Conservation (phyloP, 2,797 vertebrate genomes). For the Chelon labrosus region DNA sequence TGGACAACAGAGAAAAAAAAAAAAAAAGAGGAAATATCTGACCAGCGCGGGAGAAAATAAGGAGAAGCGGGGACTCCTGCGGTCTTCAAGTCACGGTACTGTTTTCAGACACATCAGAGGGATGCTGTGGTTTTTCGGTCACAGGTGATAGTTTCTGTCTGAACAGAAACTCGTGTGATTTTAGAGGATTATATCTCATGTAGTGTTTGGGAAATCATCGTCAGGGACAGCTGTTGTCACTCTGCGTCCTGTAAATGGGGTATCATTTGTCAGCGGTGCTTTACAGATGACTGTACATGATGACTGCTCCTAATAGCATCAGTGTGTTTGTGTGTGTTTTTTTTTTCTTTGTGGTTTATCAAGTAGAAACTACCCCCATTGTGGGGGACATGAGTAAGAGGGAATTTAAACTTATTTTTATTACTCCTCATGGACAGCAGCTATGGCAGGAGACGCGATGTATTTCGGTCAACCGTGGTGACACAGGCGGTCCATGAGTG, state of each 20-base stretch:
- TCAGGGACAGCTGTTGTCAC: conserved; percentile 8
- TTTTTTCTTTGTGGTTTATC: background rate
- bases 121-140: conserved; percentile 20
- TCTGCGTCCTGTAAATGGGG: background rate
- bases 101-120: conserved; percentile 19
- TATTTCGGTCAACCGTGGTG: too few relatives aligned
- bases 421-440: too few relatives aligned
- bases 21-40: conserved; percentile 45
- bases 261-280: conserved; percentile 3
- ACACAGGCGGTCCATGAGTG: too few relatives aligned
- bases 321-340: background rate
- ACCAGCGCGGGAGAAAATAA: background rate
- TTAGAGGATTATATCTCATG: conserved; percentile 4
- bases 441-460: too few relatives aligned
- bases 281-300: conserved; percentile 9
- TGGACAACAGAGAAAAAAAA: background rate
- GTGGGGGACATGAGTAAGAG: too few relatives aligned
- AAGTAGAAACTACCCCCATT: background rate
- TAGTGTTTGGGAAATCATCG: conserved; percentile 11
- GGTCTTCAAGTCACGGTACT: background rate
- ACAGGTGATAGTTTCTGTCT: conserved; percentile 35
- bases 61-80: conserved; percentile 20
- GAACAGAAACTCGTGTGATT: conserved; percentile 15
- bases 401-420: too few relatives aligned
- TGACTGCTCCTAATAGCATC: background rate